These are phyloP conservation scores for Corvus cornix DNA, from an alignment of 2,113 vertebrate species.

Conservation along the genomic window DNA sequence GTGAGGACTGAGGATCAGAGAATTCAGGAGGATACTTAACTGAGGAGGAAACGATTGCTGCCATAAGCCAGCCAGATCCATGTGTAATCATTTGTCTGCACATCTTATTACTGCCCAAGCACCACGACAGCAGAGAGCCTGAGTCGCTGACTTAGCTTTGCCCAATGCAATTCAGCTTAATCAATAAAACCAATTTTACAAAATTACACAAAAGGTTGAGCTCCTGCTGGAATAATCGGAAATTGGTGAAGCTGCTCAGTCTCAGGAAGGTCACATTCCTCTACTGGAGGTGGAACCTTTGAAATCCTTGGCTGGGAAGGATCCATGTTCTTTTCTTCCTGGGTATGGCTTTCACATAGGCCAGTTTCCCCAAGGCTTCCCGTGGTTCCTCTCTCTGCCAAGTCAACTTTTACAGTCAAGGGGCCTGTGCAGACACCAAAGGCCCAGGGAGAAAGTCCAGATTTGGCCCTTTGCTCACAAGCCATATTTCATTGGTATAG, in stretches of 20 bases:
- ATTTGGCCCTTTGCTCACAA: not conserved
- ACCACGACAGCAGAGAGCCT: not conserved
- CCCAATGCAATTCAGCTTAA: not conserved
- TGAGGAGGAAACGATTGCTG: not conserved
- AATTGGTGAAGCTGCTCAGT: not conserved
- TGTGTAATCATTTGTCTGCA: not conserved
- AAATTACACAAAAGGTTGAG: not conserved
- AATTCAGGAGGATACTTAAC: not conserved
- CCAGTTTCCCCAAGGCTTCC: not conserved
- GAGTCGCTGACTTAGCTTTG: not conserved
- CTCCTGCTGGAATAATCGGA: not conserved
- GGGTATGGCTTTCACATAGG: not conserved
- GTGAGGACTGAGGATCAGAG: not conserved
- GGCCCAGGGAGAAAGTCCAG: not conserved
- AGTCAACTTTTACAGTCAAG: not conserved
- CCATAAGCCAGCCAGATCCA: not conserved
- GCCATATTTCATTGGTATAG: not conserved
- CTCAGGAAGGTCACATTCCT: not conserved
- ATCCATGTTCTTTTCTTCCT: not conserved
- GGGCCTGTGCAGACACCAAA: not conserved
- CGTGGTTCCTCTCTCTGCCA: not conserved
- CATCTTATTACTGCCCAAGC: not conserved
- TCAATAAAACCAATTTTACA: not conserved
- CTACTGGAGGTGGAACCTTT: not conserved
- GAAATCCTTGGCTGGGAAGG: not conserved